These are phyloP conservation scores for Melanerpes formicivorus DNA, from an alignment of 2,113 vertebrate genomes.

Conservation along the genomic window DNA sequence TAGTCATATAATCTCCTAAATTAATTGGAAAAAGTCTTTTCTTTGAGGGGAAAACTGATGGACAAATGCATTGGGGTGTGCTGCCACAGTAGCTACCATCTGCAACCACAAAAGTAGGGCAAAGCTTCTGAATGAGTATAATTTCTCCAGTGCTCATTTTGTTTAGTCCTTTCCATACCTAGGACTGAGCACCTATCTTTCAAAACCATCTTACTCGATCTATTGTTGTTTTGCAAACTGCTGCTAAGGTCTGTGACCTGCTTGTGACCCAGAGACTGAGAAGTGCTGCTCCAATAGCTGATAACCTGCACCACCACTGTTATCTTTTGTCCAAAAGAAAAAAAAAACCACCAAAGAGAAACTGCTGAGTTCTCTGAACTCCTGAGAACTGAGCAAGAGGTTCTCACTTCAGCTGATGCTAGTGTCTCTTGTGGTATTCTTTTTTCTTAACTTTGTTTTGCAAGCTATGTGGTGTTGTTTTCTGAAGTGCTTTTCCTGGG, in stretches of 20 bases:
- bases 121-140: not conserved
- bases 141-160: slow-evolving; percentile 6
- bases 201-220: not conserved
- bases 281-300: slow-evolving; percentile 2
- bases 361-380: slow-evolving; percentile 23
- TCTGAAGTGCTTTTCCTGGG: not conserved
- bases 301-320: not conserved
- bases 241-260: not conserved
- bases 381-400: not conserved
- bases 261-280: slow-evolving; percentile 25
- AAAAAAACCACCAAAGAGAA: not conserved
- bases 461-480: not conserved
- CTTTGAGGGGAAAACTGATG: not conserved
- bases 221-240: slow-evolving; percentile 5
- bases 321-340: slow-evolving; percentile 23
- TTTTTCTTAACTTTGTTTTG: not conserved
- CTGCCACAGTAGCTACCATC: not conserved
- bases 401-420: not conserved
- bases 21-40: not conserved
- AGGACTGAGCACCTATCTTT: not conserved
- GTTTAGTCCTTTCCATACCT: not conserved
- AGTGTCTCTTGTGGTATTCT: not conserved
- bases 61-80: not conserved
- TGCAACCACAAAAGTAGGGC: not conserved
- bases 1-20: not conserved